phyloP scores from a whole-genome alignment of 23 tunicate species.

The Ciona savignyi region DNA sequence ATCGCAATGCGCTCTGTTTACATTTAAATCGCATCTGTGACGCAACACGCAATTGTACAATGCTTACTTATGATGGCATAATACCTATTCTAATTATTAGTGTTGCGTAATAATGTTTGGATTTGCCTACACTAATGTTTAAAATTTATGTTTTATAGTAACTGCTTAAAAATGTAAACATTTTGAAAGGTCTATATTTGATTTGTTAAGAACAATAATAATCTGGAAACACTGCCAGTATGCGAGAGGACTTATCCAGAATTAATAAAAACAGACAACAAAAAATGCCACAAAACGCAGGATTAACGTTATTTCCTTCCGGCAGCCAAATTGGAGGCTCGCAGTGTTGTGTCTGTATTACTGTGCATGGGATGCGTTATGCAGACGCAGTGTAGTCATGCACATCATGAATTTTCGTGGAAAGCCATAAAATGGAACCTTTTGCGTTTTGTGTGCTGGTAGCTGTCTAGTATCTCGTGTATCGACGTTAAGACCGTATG shows the following conservation, averaged over 20 bases:
- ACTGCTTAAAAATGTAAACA: too few species aligned
- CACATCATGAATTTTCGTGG: not conserved
- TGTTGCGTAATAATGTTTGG: not conserved
- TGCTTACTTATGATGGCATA: not conserved
- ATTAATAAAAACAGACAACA: not conserved
- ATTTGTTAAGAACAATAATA: too few species aligned
- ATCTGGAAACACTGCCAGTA: not conserved
- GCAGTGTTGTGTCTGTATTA: not conserved
- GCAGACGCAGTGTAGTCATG: not conserved
- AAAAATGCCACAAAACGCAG: conserved; percentile 1
- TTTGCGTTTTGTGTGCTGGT: too few species aligned
- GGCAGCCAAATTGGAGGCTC: not conserved
- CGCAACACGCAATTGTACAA: not conserved
- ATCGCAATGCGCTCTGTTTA: not conserved
- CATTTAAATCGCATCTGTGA: not conserved
- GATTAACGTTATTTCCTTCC: conserved; percentile 1
- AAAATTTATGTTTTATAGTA: too few species aligned
- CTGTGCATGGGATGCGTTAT: not conserved
- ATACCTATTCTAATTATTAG: not conserved
- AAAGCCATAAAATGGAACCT: not conserved
- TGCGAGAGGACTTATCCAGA: not conserved
- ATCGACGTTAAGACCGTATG: too few species aligned
- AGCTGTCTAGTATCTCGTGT: too few species aligned
- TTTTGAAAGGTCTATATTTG: too few species aligned
- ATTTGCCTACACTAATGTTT: too few species aligned